Evolutionary conservation across 2,797 vertebrate species (phyloP).

Genomic region (Loriculus beryllinus): DNA sequence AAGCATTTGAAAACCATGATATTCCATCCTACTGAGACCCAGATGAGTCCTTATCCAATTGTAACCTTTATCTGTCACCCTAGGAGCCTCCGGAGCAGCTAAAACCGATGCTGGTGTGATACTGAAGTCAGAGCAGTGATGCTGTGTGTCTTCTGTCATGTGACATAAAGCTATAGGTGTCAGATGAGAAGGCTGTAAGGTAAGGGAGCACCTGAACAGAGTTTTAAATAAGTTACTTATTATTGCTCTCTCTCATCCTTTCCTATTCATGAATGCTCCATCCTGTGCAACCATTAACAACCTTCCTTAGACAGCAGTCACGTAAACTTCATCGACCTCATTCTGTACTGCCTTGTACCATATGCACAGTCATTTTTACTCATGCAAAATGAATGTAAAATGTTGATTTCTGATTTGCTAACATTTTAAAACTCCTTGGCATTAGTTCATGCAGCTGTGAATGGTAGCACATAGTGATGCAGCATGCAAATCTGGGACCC

Average conservation of each 20-base stretch:
- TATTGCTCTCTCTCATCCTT: neutral
- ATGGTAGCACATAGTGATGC: neutral
- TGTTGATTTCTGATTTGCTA: neutral
- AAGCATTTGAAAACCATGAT: neutral
- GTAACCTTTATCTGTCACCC: neutral
- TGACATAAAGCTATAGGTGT: neutral
- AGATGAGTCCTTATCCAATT: neutral
- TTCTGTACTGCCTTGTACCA: neutral
- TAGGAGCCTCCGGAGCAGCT: neutral
- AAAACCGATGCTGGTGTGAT: neutral
- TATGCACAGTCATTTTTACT: neutral
- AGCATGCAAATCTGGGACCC: neutral
- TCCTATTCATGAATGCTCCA: neutral
- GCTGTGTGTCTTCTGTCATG: fast-evolving
- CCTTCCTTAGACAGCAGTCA: neutral
- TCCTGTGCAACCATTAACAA: neutral
- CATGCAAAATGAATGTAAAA: neutral
- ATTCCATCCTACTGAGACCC: neutral
- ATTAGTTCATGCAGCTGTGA: neutral
- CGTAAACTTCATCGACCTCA: neutral
- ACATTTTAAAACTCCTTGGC: neutral
- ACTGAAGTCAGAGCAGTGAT: neutral
- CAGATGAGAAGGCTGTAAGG: neutral
- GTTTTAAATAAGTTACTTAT: neutral
- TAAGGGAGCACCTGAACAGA: neutral